Evolutionary conservation across 2,113 vertebrate genomes (phyloP).

Genomic region (Laterallus jamaicensis): DNA sequence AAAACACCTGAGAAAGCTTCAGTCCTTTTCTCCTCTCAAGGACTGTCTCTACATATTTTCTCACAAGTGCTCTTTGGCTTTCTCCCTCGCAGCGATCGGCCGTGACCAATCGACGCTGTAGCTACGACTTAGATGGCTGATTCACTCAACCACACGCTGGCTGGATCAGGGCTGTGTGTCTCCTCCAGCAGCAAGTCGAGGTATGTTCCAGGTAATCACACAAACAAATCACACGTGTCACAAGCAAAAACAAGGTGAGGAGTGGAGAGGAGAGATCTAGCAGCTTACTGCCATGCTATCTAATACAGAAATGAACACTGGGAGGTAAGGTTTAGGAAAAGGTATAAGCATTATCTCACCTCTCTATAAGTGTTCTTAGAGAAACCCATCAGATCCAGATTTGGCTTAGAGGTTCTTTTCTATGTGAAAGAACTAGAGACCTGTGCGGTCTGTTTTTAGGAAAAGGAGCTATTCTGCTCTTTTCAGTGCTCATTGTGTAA

Average conservation of each 20-base stretch:
- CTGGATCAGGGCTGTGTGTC: background rate
- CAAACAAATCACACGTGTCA: background rate
- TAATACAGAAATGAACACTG: background rate
- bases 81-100: background rate
- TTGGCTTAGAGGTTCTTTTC: background rate
- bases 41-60: slow-evolving; percentile 6
- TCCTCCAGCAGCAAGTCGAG: background rate
- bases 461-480: background rate
- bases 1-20: slow-evolving; percentile 4
- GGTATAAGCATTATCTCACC: background rate
- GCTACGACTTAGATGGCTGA: slow-evolving; percentile 33
- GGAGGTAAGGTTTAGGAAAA: background rate
- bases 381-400: background rate
- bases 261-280: background rate
- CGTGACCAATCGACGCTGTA: slow-evolving; percentile 15
- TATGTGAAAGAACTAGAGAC: background rate
- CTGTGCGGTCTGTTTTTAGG: background rate
- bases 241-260: background rate
- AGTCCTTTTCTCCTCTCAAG: background rate
- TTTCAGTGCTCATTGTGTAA: background rate
- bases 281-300: background rate
- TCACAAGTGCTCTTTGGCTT: background rate
- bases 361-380: background rate
- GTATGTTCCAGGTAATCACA: background rate
- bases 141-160: slow-evolving; percentile 13